A percentile compares a stretch with the other conserved stretches of the same genome.
These are phyloP conservation scores for Pygmarrhopalites habei DNA, from an alignment of 1,140 invertebrate species.

Conservation along the genomic window DNA sequence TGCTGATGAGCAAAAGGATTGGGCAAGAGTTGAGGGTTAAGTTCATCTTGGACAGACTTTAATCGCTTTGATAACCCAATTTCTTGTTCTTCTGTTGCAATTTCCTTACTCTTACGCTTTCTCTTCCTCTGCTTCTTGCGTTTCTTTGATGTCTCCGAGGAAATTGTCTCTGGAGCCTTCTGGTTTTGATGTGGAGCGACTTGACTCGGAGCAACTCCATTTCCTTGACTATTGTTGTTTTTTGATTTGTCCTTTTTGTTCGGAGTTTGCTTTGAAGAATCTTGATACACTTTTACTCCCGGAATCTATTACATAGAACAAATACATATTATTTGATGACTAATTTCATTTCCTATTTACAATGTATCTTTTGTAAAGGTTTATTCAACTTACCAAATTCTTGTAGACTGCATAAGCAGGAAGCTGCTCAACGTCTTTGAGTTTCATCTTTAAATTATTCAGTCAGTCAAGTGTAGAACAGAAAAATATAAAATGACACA, in stretches of 20 bases:
- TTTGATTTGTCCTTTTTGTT: not conserved
- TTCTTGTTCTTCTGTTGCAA: too few species aligned
- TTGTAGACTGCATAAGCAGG: slow-evolving; percentile 33
- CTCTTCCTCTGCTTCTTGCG: not conserved
- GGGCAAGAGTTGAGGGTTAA: not conserved
- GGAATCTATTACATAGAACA: slow-evolving; percentile 22
- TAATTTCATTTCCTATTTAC: not conserved
- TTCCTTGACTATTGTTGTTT: not conserved
- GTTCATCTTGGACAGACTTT: not conserved
- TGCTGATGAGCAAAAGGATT: not conserved
- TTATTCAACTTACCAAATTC: slow-evolving; percentile 13
- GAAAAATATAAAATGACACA: not conserved
- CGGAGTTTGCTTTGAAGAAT: slow-evolving; percentile 7
- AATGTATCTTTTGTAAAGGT: not conserved
- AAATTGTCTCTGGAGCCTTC: not conserved
- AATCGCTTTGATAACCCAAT: too few species aligned
- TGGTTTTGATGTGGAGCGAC: too few species aligned
- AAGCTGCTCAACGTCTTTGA: not conserved
- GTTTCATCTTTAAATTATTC: not conserved
- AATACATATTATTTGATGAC: too few species aligned
- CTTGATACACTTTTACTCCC: slow-evolving; percentile 31
- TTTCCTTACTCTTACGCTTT: not conserved
- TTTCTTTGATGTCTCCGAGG: not conserved
- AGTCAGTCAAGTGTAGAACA: too few species aligned
- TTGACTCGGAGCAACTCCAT: too few species aligned